Percentiles rank a stretch among this genome's conserved stretches.
Conservation (phyloP, 1,140 invertebrate species). For the Liolophura sinensis region DNA sequence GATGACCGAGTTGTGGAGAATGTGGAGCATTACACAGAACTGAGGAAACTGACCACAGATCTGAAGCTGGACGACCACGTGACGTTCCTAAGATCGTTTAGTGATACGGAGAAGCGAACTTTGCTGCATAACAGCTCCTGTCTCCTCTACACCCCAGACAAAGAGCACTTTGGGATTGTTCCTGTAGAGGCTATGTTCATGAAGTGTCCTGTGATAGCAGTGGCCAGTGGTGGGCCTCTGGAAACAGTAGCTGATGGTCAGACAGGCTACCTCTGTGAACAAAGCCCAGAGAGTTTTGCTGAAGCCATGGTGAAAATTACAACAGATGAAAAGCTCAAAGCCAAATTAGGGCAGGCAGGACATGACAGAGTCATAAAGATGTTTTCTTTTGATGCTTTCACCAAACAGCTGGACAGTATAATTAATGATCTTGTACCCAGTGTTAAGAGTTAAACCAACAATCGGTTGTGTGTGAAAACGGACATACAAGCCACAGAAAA, state of each 20-base stretch:
- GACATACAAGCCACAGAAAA: too few species aligned
- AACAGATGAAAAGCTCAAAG: conserved; percentile 60
- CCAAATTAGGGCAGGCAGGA: conserved; percentile 73
- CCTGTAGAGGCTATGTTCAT: conserved; percentile 98
- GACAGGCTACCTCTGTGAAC: conserved; percentile 87
- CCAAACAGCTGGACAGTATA: conserved; percentile 69
- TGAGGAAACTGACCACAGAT: conserved; percentile 69
- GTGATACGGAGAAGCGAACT: conserved; percentile 80
- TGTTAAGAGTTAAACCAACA: not conserved
- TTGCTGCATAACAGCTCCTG: conserved; percentile 76
- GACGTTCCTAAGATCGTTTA: conserved; percentile 84
- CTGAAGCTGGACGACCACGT: conserved; percentile 75
- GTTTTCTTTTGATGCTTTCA: conserved; percentile 82
- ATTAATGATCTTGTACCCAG: conserved; percentile 47
- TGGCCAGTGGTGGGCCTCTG: conserved; percentile 91
- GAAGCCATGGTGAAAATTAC: conserved; percentile 76
- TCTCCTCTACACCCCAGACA: conserved; percentile 92
- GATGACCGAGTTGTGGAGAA: conserved; percentile 90
- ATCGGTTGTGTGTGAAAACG: not conserved
- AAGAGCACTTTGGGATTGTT: conserved; percentile 99
- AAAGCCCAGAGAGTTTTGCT: conserved; percentile 72
- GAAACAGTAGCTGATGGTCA: conserved; percentile 88
- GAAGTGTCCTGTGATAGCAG: conserved; percentile 89
- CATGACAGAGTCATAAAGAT: conserved; percentile 71
- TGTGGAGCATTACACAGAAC: conserved; percentile 81